Evolutionary conservation across 2,888 invertebrate species (phyloP).

Genomic region (Conus canariensis): DNA sequence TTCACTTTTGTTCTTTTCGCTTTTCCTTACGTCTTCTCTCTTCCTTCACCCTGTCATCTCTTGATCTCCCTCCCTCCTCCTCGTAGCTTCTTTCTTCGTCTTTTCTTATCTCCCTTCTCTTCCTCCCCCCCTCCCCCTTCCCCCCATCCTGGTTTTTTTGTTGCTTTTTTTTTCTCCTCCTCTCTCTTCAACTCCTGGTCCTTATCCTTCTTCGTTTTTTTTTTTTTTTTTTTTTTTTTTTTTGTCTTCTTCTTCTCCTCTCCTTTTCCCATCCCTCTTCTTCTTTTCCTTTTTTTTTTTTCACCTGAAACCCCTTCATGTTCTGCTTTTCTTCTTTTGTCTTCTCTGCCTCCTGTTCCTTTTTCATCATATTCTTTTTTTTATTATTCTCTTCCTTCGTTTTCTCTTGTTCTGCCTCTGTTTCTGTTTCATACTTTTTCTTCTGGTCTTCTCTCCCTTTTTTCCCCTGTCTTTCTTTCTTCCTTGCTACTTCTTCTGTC

Average conservation of each 20-base stretch:
- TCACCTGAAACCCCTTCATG: neutral
- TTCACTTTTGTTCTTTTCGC: neutral
- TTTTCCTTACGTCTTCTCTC: no score
- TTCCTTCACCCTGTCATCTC: conserved; percentile 10
- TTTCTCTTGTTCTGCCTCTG: neutral
- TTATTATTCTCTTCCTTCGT: neutral
- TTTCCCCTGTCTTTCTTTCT: neutral
- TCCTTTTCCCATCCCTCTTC: neutral
- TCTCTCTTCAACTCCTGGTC: neutral
- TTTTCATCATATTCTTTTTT: neutral
- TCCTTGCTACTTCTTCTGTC: neutral
- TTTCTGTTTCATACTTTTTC: neutral
- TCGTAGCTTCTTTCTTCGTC: neutral
- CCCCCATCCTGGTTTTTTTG: neutral
- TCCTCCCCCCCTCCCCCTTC: no score
- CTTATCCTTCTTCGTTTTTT: neutral
- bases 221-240: neutral
- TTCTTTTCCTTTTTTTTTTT: neutral
- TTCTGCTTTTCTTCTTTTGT: no score
- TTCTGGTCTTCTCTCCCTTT: neutral
- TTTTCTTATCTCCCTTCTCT: neutral
- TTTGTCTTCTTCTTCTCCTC: neutral
- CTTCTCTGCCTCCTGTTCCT: neutral
- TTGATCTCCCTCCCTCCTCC: neutral
- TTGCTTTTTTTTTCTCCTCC: neutral